A percentile compares a stretch with the other conserved stretches of the same genome.
phyloP scores from a whole-genome alignment of 2,797 vertebrate species.

The Epinephelus malabaricus region DNA sequence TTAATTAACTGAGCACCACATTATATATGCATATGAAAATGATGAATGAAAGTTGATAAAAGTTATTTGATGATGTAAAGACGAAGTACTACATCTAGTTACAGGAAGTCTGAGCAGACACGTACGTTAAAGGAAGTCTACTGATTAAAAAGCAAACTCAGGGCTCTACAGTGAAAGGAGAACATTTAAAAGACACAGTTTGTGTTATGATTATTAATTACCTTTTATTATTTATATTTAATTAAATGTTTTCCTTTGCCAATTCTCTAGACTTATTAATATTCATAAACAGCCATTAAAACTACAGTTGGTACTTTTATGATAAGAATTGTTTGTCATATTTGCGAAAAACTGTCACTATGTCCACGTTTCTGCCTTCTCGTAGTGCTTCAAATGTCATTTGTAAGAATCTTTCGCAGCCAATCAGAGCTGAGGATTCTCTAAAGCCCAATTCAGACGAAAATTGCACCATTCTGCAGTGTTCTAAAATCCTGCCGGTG shows the following conservation, averaged over 20 bases:
- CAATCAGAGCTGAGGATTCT: too few relatives aligned
- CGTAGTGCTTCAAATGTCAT: too few relatives aligned
- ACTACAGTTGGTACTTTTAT: too few relatives aligned
- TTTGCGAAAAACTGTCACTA: too few relatives aligned
- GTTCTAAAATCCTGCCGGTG: too few relatives aligned
- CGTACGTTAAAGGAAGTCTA: constrained; percentile 29
- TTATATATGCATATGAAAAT: constrained; percentile 4
- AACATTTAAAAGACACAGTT: not conserved
- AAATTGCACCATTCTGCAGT: too few relatives aligned
- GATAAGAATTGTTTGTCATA: too few relatives aligned
- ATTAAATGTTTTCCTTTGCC: not conserved
- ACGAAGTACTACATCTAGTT: constrained; percentile 7
- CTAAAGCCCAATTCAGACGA: too few relatives aligned
- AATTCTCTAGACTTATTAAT: not conserved
- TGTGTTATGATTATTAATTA: not conserved
- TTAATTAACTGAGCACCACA: not conserved
- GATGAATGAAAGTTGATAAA: constrained; percentile 3
- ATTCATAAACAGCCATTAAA: not conserved
- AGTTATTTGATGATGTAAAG: constrained; percentile 13
- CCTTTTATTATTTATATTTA: not conserved
- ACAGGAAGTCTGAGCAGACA: constrained; percentile 28
- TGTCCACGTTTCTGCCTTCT: too few relatives aligned
- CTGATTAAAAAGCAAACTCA: constrained; percentile 47
- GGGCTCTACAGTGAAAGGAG: constrained; percentile 45
- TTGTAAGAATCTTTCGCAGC: too few relatives aligned